Evolutionary conservation across 2,797 vertebrate genomes (phyloP), one percentile per base, ranked within the genome.

Genomic region (Oryzias sinensis): DNA sequence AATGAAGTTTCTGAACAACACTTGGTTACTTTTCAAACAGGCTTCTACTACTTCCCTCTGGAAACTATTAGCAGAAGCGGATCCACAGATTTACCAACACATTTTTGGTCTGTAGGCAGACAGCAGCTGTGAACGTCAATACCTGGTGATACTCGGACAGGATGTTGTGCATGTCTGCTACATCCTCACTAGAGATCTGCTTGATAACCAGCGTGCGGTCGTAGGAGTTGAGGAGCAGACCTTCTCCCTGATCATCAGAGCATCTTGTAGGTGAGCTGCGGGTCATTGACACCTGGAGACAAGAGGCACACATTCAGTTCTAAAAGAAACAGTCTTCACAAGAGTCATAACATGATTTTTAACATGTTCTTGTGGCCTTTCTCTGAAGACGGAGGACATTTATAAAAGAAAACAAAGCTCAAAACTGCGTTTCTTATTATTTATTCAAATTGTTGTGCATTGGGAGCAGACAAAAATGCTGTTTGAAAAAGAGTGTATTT

Each of bases 111-210:
- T 51, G 49, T 47, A 22, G 4, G 5, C 2, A 11, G 45, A 22
- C 20, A 22, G 20, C 20, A 22, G 20, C 20, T 8, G 1, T 18
- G 20, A 14, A 47, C 11, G 6, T 22, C 11, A 9, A 3, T 63
- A 69, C 70, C 95, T 98, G 95, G 84, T 98, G 96, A 85, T 98
- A 98, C 82, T 97, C 94, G 0, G 95, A 95, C 42, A 98, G 88
- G 78, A 97, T 94, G 83, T 82, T 93, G 76, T 98, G 96, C 84
- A 97, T 94, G 14, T 98, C 94, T 0, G 95, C 96, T 33, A 98
- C 93, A 6, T 97, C 96, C 68, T 98, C 96, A 1, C 95, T 97
- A 68, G 95, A 95, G 52, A 98, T 96, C 72, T 97, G 95, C 85
- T 98, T 98, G 76, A 95, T 87, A 54, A 97, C 93, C 62, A 97